phyloP scores from a whole-genome alignment of 2,888 invertebrate species.

The Meteorus cinctellus region DNA sequence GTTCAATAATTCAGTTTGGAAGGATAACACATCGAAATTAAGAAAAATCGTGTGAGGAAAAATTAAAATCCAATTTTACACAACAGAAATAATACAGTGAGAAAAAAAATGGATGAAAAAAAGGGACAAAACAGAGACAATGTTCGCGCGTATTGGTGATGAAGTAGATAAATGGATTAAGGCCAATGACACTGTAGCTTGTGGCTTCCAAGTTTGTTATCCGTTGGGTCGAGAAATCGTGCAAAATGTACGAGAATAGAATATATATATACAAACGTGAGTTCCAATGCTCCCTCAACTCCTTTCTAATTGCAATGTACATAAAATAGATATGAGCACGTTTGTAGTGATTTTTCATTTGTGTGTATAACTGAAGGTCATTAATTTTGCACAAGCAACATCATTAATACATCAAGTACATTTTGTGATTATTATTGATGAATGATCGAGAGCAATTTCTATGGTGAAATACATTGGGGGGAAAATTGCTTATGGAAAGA shows the following conservation, averaged over 20 bases:
- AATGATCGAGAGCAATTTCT: neutral
- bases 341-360: conserved; percentile 12
- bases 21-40: too few species aligned
- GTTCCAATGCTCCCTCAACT: conserved; percentile 12
- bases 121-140: neutral
- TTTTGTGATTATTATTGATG: neutral
- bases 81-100: too few species aligned
- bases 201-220: neutral
- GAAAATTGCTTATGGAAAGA: too few species aligned
- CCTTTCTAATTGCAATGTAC: conserved; percentile 50
- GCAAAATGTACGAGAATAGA: neutral
- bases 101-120: too few species aligned
- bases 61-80: too few species aligned
- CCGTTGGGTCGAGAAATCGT: neutral
- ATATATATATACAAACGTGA: neutral
- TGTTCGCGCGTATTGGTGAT: neutral
- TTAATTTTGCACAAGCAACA: conserved; percentile 14
- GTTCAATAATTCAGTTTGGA: too few species aligned
- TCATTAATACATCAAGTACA: neutral
- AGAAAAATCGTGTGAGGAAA: too few species aligned
- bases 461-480: neutral
- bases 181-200: neutral
- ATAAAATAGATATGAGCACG: conserved; percentile 19
- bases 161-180: conserved; percentile 20
- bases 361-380: conserved; percentile 6